Base-by-base conservation (phyloP, 2,888 invertebrate genomes). In the Piscicola geometra region DNA sequence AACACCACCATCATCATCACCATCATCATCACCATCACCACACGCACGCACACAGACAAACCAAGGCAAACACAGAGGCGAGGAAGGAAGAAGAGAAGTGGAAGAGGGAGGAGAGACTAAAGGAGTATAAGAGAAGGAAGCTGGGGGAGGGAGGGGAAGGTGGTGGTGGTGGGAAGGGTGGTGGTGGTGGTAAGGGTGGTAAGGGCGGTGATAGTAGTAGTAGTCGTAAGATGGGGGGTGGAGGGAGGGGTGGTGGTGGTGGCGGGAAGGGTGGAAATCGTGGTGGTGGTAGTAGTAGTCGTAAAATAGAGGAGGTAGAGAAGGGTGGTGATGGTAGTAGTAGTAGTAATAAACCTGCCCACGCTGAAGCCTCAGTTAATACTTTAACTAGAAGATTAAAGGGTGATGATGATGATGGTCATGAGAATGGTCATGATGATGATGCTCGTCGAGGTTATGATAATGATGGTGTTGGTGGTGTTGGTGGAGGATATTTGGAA, bases 101-200 rank as follows among this genome's bases (percentile, higher is more conserved):
- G n/a, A 88, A 94, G 77, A 87, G 95, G 76, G 92, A 93, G 80
- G 90, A 89, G 80, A 97, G 97, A 83, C 89, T 95, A 81, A 93
- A 94, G 83, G 93, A 94, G 86, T 93, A 96, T 87, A 92, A 94
- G 86, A 88, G 93, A 81, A 93, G 94, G 85, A 96, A 96, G 86
- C 92, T 93, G 76, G 90, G 93, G 78, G 93, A 94, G 85, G 96
- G 96, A 86, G 92, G 93, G 75, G 71, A 64, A 28, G 94, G 94
- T n/a, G n/a, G n/a, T 1, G 93, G 94, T 87, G 93, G 93, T 21
- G 86, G 86, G 41, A 85, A 86, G 35, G 83, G 85, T n/a, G 74
- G 64, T 28, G 50, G 21, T 68, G 12, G 12, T n/a, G 35, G 12
- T 68, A 30, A 18, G 2, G 52, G 18, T n/a, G 25, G 25, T 70